These are phyloP conservation scores for Crocidura indochinensis DNA, from an alignment of 2,797 vertebrate species.

Conservation along the genomic window DNA sequence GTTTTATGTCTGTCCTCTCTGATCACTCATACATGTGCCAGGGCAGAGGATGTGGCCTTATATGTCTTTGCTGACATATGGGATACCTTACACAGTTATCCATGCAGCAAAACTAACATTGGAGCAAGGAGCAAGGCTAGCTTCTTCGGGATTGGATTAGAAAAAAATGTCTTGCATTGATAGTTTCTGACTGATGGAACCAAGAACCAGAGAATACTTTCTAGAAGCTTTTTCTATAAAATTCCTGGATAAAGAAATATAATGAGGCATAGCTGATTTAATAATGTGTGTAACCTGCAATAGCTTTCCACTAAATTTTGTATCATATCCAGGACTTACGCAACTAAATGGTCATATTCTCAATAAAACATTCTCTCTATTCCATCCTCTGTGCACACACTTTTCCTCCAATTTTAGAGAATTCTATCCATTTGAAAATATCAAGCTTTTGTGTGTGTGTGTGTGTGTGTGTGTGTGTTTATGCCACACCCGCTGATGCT, in stretches of 20 bases:
- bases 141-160: conserved; percentile 41
- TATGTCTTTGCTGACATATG: too few species aligned
- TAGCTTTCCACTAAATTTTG: conserved; percentile 48
- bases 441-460: too few species aligned
- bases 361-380: neutral
- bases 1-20: too few species aligned
- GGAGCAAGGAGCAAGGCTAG: conserved; percentile 24
- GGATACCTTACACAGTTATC: conserved; percentile 41
- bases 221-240: conserved; percentile 42
- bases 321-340: neutral
- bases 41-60: too few species aligned
- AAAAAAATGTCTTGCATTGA: conserved; percentile 65
- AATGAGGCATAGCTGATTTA: conserved; percentile 54
- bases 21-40: too few species aligned
- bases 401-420: neutral
- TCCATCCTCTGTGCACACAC: neutral
- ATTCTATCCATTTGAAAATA: too few species aligned
- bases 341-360: neutral
- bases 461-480: too few species aligned
- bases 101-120: conserved; percentile 41
- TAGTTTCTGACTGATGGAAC: conserved; percentile 63
- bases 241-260: neutral
- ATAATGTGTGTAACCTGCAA: conserved; percentile 33
- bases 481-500: too few species aligned
- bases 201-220: conserved; percentile 54